A percentile compares a stretch with the other conserved stretches of the same genome.
Conservation (phyloP, 2,797 vertebrate genomes). For the Buceros bicornis region DNA sequence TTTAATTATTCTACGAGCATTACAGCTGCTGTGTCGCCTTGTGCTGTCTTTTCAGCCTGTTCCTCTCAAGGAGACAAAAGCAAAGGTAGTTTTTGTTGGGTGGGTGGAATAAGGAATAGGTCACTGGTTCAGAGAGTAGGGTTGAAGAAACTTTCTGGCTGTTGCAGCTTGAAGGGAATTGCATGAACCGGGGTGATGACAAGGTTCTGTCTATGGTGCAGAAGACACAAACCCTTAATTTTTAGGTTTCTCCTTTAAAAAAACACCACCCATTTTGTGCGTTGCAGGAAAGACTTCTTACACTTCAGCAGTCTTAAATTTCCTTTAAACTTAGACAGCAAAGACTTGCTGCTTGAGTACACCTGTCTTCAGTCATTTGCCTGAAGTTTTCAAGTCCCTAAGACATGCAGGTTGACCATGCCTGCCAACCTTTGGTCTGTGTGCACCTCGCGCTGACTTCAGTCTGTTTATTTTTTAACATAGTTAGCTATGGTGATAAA, state of each 20-base stretch:
- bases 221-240: background rate
- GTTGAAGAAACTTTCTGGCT: background rate
- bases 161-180: background rate
- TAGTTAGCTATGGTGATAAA: background rate
- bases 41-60: constrained; percentile 94
- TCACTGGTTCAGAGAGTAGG: background rate
- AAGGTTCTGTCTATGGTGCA: background rate
- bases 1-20: constrained; percentile 89
- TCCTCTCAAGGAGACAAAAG: constrained; percentile 84
- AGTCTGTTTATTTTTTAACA: background rate
- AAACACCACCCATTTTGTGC: background rate
- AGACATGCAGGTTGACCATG: background rate
- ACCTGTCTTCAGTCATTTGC: background rate
- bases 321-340: background rate
- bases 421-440: background rate
- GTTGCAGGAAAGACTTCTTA: background rate
- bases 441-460: background rate
- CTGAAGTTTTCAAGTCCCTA: background rate
- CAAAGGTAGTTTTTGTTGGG: constrained; percentile 82
- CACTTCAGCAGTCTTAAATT: background rate
- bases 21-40: constrained; percentile 90
- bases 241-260: background rate
- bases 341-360: background rate
- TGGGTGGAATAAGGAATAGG: background rate
- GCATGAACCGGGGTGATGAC: background rate